Base-by-base conservation (phyloP, 2,113 vertebrate species). In the Perca schrenkii region DNA sequence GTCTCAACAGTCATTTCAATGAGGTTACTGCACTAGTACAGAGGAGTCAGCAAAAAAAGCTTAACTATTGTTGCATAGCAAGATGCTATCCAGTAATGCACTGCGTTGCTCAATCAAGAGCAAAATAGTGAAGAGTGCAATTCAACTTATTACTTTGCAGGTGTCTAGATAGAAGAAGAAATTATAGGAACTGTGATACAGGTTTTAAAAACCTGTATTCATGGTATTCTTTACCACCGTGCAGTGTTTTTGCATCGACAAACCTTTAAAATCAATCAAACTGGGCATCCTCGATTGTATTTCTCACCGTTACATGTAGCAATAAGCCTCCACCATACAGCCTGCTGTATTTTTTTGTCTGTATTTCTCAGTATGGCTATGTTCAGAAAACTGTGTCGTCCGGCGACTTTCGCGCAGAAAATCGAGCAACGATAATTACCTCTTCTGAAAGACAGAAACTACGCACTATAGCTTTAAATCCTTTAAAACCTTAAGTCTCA, bases 401-500 rank as follows among this genome's bases (percentile, higher is more conserved):
- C 1, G 36, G 36, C 36, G 1, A 40, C 36, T 8, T 40, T 40
- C 0, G 8, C 1, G 8, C 36, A 34, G 34, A 34, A 34, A 34
- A 34, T 34, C 7, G 8, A 40, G 7, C 36, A 0, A 43, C 11
- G 40, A 43, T 43, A 43, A 43, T 43, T 43, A 43, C 40, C 40
- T 43, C 40, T 43, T 43, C 40, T 43, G 40, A 43, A 43, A 43
- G 40, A 43, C 10, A 43, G 40, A 43, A 43, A 43, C 10, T 43
- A 43, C 2, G 40, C 8, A 40, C 40, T 40, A 43, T 43, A 43
- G 2, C 40, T 43, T 43, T 63, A 6, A 62, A 62, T 61, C 4
- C 63, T 40, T 86, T 21, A 15, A 46, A 75, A 67, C 56, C 28
- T 34, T 4, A 16, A 71, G 21, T 73, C 58, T 67, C 28, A 69